Percentiles rank a stretch among this genome's conserved stretches.
phyloP scores from a whole-genome alignment of 2,888 invertebrate genomes.

The Rhagonycha lutea region DNA sequence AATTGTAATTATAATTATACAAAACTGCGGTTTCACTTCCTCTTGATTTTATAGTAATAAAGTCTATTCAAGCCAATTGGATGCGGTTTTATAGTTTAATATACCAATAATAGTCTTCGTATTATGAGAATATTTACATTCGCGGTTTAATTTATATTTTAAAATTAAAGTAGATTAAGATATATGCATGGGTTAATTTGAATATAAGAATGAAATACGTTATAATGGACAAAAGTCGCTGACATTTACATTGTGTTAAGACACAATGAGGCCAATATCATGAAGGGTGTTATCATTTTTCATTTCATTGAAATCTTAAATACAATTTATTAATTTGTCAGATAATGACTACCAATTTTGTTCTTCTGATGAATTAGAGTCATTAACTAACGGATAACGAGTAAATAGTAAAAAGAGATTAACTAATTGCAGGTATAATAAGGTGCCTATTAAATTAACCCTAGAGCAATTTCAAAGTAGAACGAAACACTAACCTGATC shows the following conservation, averaged over 20 bases:
- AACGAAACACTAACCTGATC: slow-evolving; percentile 6
- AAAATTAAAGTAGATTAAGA: neutral
- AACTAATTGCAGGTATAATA: neutral
- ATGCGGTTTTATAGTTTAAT: neutral
- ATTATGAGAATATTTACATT: neutral
- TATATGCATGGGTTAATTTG: slow-evolving; percentile 7
- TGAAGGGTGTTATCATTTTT: slow-evolving; percentile 31
- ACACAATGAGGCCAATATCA: slow-evolving; percentile 37
- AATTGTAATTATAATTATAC: neutral
- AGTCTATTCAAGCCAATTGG: neutral
- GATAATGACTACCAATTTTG: slow-evolving; percentile 17
- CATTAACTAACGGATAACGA: neutral
- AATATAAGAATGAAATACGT: slow-evolving; percentile 19
- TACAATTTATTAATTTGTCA: slow-evolving; percentile 18
- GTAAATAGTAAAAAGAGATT: neutral
- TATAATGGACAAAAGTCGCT: slow-evolving; percentile 26
- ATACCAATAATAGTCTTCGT: neutral
- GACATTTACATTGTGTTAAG: slow-evolving; percentile 32
- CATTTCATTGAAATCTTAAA: slow-evolving; percentile 14
- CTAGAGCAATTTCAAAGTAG: slow-evolving; percentile 14
- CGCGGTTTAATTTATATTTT: neutral
- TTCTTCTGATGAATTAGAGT: slow-evolving; percentile 1
- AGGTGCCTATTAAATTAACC: neutral
- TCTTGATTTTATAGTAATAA: neutral
- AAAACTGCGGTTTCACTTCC: neutral